phyloP scores from a whole-genome alignment of 2,888 invertebrate genomes.

The Mycalesis mineus region DNA sequence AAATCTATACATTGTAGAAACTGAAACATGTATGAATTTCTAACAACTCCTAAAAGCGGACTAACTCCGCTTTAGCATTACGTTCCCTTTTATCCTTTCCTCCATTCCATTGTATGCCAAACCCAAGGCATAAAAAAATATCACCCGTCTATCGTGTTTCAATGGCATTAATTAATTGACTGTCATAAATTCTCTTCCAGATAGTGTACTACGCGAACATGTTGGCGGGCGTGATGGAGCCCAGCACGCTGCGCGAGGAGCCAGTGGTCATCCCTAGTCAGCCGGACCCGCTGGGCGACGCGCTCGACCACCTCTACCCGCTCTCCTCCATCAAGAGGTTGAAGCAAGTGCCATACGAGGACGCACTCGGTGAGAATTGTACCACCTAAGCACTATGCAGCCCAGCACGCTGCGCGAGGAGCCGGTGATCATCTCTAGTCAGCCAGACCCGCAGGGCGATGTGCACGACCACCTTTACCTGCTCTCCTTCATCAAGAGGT shows the following conservation, averaged over 20 bases:
- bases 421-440: slow-evolving; percentile 63
- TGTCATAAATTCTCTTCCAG: slow-evolving; percentile 66
- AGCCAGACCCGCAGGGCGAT: slow-evolving; percentile 71
- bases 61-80: too few relatives aligned
- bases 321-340: slow-evolving; percentile 59
- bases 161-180: too few relatives aligned
- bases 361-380: slow-evolving; percentile 74
- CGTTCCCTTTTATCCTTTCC: too few relatives aligned
- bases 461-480: slow-evolving; percentile 64
- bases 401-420: slow-evolving; percentile 80
- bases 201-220: slow-evolving; percentile 93
- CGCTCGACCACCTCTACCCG: slow-evolving; percentile 60
- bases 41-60: too few relatives aligned
- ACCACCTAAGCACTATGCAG: slow-evolving; percentile 64
- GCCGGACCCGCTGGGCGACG: slow-evolving; percentile 71
- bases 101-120: too few relatives aligned
- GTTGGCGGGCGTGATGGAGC: slow-evolving; percentile 87
- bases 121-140: too few relatives aligned
- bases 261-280: slow-evolving; percentile 65
- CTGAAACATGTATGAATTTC: too few relatives aligned
- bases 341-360: slow-evolving; percentile 68
- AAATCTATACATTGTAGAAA: too few relatives aligned
- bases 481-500: slow-evolving; percentile 56
- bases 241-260: slow-evolving; percentile 80
- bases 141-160: too few relatives aligned